Evolutionary conservation across 1,140 invertebrate species (phyloP), one percentile per base, ranked within the genome.

Genomic region (Portunus trituberculatus): DNA sequence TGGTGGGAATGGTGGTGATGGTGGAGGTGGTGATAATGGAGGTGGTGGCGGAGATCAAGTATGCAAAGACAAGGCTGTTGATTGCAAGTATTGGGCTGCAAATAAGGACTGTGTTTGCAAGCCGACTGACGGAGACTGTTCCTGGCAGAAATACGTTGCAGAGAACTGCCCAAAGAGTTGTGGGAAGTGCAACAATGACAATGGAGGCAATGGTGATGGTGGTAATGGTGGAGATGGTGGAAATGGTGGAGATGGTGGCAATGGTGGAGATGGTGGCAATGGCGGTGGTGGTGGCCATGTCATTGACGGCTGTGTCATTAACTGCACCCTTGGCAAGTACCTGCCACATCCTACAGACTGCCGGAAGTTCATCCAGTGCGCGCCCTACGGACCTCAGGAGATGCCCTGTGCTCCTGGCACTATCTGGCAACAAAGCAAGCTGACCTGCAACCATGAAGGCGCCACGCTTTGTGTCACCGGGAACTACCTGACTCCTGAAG

Each of bases 31-130:
- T 32, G 91, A 31, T 39, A 76, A 28, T 10, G 31, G 39, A n/a
- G 83, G 39, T 29, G 46, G 86, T 2, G 86, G 52, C 8, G 87
- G 86, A 32, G 93, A 39, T 31, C 28, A n/a, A 0, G 20, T 29
- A 7, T 84, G 93, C 67, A 20, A n/a, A 59, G 48, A 87, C 46
- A 59, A 20, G 8, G 93, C 20, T 8, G 4, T 31, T 82, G 95
- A 91, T 45, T 93, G 95, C 86, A 39, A 20, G 12, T 91, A 82
- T 87, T 94, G 92, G 93, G 95, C 91, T 10, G 83, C 92, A 20
- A 93, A 93, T 48, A 93, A 93, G 32, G 95, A 95, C 52, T 95
- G 95, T 45, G 45, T 67, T 28, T 95, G 95, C 31, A 89, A 95
- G 39, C 39, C 91, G 1, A 89, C 86, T 48, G 93, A 82, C 46